These are phyloP conservation scores for Agonopterix alstromeriana DNA, from an alignment of 2,888 invertebrate genomes.

Conservation along the genomic window DNA sequence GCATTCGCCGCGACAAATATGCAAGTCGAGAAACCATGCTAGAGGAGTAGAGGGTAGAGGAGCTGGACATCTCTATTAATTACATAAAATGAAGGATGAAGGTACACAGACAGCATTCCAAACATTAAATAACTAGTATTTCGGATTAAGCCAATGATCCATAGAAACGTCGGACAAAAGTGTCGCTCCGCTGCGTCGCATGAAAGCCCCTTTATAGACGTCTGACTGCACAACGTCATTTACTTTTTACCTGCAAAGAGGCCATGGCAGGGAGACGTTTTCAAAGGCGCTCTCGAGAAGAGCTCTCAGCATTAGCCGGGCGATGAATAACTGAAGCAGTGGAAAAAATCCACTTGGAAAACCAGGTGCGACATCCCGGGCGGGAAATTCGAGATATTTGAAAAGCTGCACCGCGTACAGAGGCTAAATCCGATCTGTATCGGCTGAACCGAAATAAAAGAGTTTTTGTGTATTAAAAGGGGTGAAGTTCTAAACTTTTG, in stretches of 20 bases:
- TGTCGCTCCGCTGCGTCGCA: constrained; percentile 7
- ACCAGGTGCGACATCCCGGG: constrained; percentile 8
- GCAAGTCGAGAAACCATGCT: too few species aligned
- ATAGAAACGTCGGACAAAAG: neutral
- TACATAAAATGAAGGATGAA: too few species aligned
- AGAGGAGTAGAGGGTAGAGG: too few species aligned
- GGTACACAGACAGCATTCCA: too few species aligned
- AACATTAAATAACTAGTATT: too few species aligned
- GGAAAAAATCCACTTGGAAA: constrained; percentile 21
- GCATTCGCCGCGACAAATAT: too few species aligned
- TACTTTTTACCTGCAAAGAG: constrained; percentile 32
- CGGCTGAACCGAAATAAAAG: constrained; percentile 16
- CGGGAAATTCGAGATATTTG: constrained; percentile 5
- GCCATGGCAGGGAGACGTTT: constrained; percentile 21
- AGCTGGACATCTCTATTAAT: too few species aligned
- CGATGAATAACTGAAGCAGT: constrained; percentile 24
- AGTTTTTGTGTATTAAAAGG: constrained; percentile 11
- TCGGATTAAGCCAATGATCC: constrained; percentile 5
- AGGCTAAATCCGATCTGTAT: constrained; percentile 15
- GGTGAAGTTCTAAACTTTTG: constrained; percentile 3
- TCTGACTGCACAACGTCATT: constrained; percentile 32
- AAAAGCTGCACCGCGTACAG: constrained; percentile 2
- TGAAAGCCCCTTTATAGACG: constrained; percentile 23
- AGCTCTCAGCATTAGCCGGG: constrained; percentile 22
- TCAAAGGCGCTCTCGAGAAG: constrained; percentile 17